A percentile compares a stretch with the other conserved stretches of the same genome.
phyloP scores from a whole-genome alignment of 2,113 vertebrate genomes.

The Nansenia antarctica region DNA sequence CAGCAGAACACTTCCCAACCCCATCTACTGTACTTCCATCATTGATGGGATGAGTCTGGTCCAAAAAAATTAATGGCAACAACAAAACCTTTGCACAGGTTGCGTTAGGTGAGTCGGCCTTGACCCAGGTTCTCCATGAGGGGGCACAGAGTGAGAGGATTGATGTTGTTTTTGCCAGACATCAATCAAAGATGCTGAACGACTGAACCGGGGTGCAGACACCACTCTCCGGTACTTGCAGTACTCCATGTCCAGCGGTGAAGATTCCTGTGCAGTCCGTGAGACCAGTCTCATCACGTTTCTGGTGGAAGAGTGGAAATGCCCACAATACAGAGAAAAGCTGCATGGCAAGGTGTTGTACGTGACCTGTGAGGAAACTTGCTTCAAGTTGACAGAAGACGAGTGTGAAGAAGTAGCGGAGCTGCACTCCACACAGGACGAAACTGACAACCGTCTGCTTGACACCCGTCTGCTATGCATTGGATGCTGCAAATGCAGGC shows the following conservation, averaged over 20 bases:
- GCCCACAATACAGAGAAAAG: neutral
- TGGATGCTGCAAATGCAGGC: neutral
- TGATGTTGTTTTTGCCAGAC: too few species aligned
- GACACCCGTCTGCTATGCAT: neutral
- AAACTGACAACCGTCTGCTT: neutral
- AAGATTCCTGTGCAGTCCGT: neutral
- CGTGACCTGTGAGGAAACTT: neutral
- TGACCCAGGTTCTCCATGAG: too few species aligned
- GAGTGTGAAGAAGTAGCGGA: neutral
- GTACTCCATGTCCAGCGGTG: neutral
- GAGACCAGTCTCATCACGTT: neutral
- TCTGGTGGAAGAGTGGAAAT: neutral
- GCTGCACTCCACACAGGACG: neutral
- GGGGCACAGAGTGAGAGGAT: neutral
- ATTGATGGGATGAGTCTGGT: conserved; percentile 18
- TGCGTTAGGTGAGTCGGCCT: too few species aligned
- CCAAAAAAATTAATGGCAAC: too few species aligned
- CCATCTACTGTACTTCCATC: conserved; percentile 2
- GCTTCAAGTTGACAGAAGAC: neutral
- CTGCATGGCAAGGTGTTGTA: neutral
- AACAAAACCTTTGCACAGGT: too few species aligned
- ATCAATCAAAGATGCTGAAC: too few species aligned
- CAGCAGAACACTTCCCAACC: neutral
- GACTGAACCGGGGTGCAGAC: too few species aligned
- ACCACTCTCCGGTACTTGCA: too few species aligned